Base-by-base conservation (phyloP, 2,888 invertebrate species). In the Drosophila aldrichi region DNA sequence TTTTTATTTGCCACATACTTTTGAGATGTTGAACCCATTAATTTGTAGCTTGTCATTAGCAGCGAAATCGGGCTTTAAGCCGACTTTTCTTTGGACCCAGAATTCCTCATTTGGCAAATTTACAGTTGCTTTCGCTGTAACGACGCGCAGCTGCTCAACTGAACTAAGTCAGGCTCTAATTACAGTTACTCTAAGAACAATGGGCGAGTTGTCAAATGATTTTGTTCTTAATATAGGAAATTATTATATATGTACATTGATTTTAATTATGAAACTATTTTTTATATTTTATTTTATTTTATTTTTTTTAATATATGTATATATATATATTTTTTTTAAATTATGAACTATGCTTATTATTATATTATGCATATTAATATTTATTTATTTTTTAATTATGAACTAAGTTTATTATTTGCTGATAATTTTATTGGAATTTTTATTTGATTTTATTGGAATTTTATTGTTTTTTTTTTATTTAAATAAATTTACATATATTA, bases 1-100 rank as follows among this genome's bases (percentile, higher is more conserved):
- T 88, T 89, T 82, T 89, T 88, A 85, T 82, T 75, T 80, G 75
- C 85, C 68, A 75, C 88, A 85, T 82, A 85, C 74, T 70, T 75
- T 44, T 66, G 44, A 70, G 59, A 79, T 62, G 74, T 70, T 85
- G 85, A 88, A 78, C 88, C 71, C 89, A 88, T 86, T 86, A 85
- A 84, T 89, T 77, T 72, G 65, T 57, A 32, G 64, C 68, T 71
- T 80, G 73, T 79, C 79, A 73, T 76, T 79, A 70, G 77, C 67
- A 64, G 58, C 63, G 60, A 59, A 78, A 73, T 79, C 79, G 70
- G 66, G 62, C 61, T 74, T 74, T 59, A 69, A 67, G 68, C 54
- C 58, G 71, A 72, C 73, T 58, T 66, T 74, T 71, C 72, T 74
- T 44, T 63, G 58, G 65, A 66, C 43, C 9, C 44, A 60, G 25